These are phyloP conservation scores for Hydrocynus forskahlii DNA, from an alignment of 2,797 vertebrate species.

Conservation along the genomic window DNA sequence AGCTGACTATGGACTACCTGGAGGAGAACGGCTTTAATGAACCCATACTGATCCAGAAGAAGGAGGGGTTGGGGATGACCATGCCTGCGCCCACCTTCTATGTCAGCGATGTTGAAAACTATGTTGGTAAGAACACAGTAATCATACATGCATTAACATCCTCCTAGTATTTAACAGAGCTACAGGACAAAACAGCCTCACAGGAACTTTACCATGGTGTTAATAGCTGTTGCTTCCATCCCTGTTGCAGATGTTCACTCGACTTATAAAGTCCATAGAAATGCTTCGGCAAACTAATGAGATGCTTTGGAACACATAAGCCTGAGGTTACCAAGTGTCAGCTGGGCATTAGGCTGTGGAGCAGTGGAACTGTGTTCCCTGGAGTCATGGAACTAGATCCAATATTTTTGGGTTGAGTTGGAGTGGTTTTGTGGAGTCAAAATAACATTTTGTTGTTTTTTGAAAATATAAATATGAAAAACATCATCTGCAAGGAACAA, in stretches of 20 bases:
- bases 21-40: constrained; percentile 94
- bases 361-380: neutral
- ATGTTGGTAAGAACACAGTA: constrained; percentile 82
- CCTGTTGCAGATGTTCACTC: neutral
- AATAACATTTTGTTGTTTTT: too few relatives aligned
- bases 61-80: constrained; percentile 89
- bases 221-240: neutral
- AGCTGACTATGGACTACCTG: constrained; percentile 89
- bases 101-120: constrained; percentile 97
- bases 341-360: neutral
- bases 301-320: neutral
- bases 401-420: neutral
- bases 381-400: neutral
- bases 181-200: neutral
- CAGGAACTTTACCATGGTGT: neutral
- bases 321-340: neutral
- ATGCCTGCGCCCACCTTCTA: constrained; percentile 96
- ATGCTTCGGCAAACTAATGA: too few relatives aligned
- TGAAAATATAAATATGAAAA: too few relatives aligned
- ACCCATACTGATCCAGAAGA: constrained; percentile 92
- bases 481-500: too few relatives aligned
- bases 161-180: neutral
- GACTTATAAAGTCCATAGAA: neutral
- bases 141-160: neutral
- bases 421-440: neutral